Evolutionary conservation across 2,113 vertebrate species (phyloP), one percentile per base, ranked within the genome.

Genomic region (Smithornis capensis): DNA sequence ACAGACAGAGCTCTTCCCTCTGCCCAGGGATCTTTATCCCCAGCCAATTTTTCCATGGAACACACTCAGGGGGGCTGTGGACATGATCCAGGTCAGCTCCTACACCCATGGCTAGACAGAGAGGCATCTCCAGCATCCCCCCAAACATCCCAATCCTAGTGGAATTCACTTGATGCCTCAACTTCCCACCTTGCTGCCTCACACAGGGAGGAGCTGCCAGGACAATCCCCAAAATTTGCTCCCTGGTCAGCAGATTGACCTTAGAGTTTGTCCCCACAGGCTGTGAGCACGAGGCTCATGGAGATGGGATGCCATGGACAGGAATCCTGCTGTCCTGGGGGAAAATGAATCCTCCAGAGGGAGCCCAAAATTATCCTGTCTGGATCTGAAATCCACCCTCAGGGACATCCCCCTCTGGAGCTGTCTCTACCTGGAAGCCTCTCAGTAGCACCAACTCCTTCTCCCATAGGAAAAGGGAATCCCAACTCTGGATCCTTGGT

Each of bases 281-380:
- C 40, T 18, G 35, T 6, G 60, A 78, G 65, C 53, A 24, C 4
- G 4, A 0, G 60, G 15, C 16, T 79, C 7, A 24, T 2, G 0
- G 57, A 35, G 37, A 22, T 5, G 28, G 44, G 45, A 10, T 16
- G 14, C 6, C 0, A 0, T 9, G 38, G 63, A 5, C 59, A 14
- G 23, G 42, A 38, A n/a, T 49, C 25, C 59, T 50, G 33, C 15
- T 77, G 52, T n/a, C 45, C 65, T 21, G 29, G 0, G 3, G 85
- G 85, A 56, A 70, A 15, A 2, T 2, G 2, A 5, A 10, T 40
- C 67, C 71, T 35, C 37, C 45, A 9, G 40, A 65, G 45, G 1
- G 6, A 63, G 50, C 42, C 22, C 0, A 18, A 55, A 67, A 14
- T 22, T 0, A 0, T 28, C 40, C 29, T 6, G 1, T 28, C 9